These are phyloP conservation scores for Scaptomyza parva DNA, from an alignment of 2,888 invertebrate genomes.

Conservation along the genomic window DNA sequence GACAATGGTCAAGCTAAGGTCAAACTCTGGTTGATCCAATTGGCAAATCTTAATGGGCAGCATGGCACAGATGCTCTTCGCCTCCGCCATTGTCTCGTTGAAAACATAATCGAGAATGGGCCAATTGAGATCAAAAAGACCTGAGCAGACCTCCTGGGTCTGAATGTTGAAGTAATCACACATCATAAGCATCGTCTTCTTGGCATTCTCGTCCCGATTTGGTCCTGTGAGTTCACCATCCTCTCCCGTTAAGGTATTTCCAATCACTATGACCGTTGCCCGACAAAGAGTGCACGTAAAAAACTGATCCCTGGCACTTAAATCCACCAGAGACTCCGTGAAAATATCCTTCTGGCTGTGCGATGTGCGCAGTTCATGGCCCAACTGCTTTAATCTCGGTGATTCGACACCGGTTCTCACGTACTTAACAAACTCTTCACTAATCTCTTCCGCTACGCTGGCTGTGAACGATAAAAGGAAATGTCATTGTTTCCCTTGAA, in stretches of 20 bases:
- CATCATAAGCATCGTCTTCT: conserved; percentile 84
- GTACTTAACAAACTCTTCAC: conserved; percentile 75
- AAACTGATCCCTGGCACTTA: conserved; percentile 69
- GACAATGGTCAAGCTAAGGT: conserved; percentile 73
- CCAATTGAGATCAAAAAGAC: conserved; percentile 88
- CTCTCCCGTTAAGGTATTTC: conserved; percentile 85
- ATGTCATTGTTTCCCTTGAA: conserved; percentile 23
- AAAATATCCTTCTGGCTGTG: conserved; percentile 71
- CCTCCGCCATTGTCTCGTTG: conserved; percentile 83
- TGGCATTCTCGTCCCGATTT: conserved; percentile 78
- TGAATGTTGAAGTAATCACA: conserved; percentile 87
- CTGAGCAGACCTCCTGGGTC: conserved; percentile 87
- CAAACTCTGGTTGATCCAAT: conserved; percentile 63
- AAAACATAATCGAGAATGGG: conserved; percentile 88
- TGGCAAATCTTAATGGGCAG: conserved; percentile 80
- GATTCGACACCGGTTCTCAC: conserved; percentile 73
- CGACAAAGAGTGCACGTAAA: conserved; percentile 81
- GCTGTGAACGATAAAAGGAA: conserved; percentile 50
- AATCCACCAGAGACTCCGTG: conserved; percentile 64
- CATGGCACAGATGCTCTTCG: conserved; percentile 84
- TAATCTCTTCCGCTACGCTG: conserved; percentile 74
- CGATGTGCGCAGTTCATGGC: conserved; percentile 63
- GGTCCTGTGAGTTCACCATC: conserved; percentile 84
- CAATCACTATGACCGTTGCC: conserved; percentile 70
- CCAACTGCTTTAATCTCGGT: conserved; percentile 57